Evolutionary conservation across 2,888 invertebrate species (phyloP), one percentile per base, ranked within the genome.

Genomic region (Malachius bipustulatus): DNA sequence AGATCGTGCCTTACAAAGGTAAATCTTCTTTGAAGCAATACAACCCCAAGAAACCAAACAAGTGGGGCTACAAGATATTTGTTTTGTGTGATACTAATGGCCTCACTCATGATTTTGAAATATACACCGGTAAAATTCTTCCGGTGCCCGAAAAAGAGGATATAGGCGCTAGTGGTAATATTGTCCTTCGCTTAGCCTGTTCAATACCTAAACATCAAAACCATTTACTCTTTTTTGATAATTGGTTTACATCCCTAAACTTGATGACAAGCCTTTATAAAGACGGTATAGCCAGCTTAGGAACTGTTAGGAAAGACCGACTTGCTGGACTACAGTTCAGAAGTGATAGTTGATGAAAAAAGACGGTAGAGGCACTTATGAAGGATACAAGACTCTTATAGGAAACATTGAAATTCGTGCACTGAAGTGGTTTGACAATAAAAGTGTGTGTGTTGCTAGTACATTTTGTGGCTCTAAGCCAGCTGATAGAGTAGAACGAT

Each of bases 1-100:
- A 36, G 16, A 26, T 37, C 8, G 34, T 28, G 9, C 33, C 37
- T 9, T 37, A 11, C 26, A 26, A 16, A 12, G 33, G 37, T n/a
- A 9, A 12, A 4, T 37, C 37, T 2, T 15, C 29, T 2, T 14
- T 37, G 13, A 33, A 28, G 10, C 28, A 33, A 29, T 37, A 37
- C 11, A 33, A 33, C 24, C 37, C 33, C 9, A 37, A 37, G 4
- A 37, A 37, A 13, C 37, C 37, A 14, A 24, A 32, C n/a, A n/a
- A n/a, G n/a, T n/a, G n/a, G n/a, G n/a, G n/a, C n/a, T n/a, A n/a
- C n/a, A n/a, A n/a, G n/a, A n/a, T n/a, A n/a, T n/a, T n/a, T n/a
- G n/a, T n/a, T n/a, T n/a, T n/a, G n/a, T 26, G 32, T 11, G 36
- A 36, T 12, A 12, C 4, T 9, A 14, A 12, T 14, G 32, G 32